A percentile compares a stretch with the other conserved stretches of the same genome.
Conservation (phyloP, 53 echinoderm and acorn worm genomes). For the Henricia sp. region DNA sequence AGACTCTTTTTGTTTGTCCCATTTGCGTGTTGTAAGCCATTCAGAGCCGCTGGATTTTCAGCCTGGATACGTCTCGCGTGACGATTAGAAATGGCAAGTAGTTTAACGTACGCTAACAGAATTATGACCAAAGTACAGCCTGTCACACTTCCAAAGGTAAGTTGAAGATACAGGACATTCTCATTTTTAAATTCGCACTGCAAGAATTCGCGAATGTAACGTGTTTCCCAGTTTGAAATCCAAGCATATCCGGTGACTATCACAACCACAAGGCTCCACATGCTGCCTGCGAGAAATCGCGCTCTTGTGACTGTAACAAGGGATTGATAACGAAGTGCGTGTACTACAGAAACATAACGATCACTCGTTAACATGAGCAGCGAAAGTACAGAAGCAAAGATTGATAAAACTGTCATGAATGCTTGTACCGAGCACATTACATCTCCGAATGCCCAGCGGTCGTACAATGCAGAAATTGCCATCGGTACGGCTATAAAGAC, state of each 20-base stretch:
- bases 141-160: not conserved
- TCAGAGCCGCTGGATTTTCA: not conserved
- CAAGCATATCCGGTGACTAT: not conserved
- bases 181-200: not conserved
- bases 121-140: not conserved
- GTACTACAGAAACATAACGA: slow-evolving; percentile 30
- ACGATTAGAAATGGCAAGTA: slow-evolving; percentile 19
- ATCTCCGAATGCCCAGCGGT: not conserved
- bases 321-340: slow-evolving; percentile 24
- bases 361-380: slow-evolving; percentile 26
- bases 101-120: slow-evolving; percentile 14
- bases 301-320: slow-evolving; percentile 21
- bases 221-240: not conserved
- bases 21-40: not conserved
- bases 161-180: not conserved
- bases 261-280: not conserved
- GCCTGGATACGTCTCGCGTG: slow-evolving; percentile 34
- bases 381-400: not conserved
- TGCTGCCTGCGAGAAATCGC: not conserved
- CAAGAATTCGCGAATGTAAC: not conserved
- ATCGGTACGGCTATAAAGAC: not conserved
- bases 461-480: not conserved
- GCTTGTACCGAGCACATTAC: slow-evolving; percentile 16
- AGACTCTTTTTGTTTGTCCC: slow-evolving; percentile 17
- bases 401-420: not conserved